Evolutionary conservation across 2,888 invertebrate species (phyloP).

Genomic region (Mamestra brassicae): DNA sequence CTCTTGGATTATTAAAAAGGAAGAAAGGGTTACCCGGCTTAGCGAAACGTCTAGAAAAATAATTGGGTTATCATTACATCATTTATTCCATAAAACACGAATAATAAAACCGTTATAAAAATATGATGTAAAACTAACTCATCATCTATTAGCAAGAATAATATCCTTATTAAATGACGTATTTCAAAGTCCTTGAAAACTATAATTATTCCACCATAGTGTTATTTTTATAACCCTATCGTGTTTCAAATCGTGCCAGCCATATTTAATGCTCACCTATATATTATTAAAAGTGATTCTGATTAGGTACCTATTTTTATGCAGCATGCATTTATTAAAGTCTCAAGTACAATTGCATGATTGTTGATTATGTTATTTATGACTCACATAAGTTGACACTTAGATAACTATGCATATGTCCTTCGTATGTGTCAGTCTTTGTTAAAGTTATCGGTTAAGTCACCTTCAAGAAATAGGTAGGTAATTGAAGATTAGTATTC

Average conservation of each 20-base stretch:
- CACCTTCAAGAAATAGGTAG: conserved; percentile 18
- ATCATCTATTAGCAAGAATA: conserved; percentile 21
- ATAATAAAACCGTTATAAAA: conserved; percentile 15
- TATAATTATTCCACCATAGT: conserved; percentile 10
- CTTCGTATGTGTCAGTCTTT: conserved; percentile 25
- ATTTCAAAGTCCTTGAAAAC: conserved; percentile 29
- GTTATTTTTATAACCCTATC: conserved; percentile 23
- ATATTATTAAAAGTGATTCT: conserved; percentile 11
- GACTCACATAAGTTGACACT: conserved; percentile 34
- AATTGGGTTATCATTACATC: neutral
- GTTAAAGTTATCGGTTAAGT: conserved; percentile 20
- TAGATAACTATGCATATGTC: conserved; percentile 25
- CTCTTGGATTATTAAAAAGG: neutral
- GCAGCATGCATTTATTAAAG: conserved; percentile 21
- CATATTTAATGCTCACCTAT: conserved; percentile 23
- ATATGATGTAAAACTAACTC: neutral
- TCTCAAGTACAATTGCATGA: conserved; percentile 25
- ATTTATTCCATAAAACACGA: neutral
- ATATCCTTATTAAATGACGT: conserved; percentile 23
- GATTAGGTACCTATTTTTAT: neutral
- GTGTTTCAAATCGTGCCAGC: neutral
- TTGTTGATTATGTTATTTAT: conserved; percentile 12
- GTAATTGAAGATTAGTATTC: conserved; percentile 6
- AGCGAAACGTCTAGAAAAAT: neutral
- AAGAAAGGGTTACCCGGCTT: neutral